Percentiles rank a stretch among this genome's conserved stretches.
Evolutionary conservation across 2,888 invertebrate species (phyloP).

Genomic region (Lasioglossum calceatum): DNA sequence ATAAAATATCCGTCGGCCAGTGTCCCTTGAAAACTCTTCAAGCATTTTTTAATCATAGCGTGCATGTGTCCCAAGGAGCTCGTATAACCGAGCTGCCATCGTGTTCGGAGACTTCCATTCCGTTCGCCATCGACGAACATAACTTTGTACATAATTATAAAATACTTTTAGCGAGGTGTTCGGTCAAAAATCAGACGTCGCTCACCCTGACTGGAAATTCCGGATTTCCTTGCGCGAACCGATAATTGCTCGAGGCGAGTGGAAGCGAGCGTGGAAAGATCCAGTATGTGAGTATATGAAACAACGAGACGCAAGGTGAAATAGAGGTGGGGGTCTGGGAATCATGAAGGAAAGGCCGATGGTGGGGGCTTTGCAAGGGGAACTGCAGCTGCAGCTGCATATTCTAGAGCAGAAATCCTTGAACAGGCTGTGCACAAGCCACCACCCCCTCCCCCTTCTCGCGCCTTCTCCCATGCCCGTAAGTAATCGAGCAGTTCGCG

Average conservation of each 20-base stretch:
- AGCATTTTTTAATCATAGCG: background rate
- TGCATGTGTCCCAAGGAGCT: background rate
- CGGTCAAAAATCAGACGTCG: constrained; percentile 56
- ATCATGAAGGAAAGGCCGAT: constrained; percentile 34
- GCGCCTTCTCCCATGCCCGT: constrained; percentile 16
- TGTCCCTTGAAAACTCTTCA: background rate
- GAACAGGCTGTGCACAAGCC: constrained; percentile 59
- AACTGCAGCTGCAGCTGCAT: constrained; percentile 67
- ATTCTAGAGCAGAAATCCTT: constrained; percentile 67
- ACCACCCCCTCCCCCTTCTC: constrained; percentile 19
- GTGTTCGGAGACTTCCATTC: background rate
- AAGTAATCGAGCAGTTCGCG: constrained; percentile 36
- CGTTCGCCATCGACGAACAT: constrained; percentile 6
- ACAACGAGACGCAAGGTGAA: constrained; percentile 58
- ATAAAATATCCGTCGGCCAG: background rate
- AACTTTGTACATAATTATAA: constrained; percentile 38
- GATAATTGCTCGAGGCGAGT: constrained; percentile 55
- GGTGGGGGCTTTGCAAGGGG: constrained; percentile 49
- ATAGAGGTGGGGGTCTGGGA: constrained; percentile 21
- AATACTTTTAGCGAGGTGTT: constrained; percentile 24
- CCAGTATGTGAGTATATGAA: constrained; percentile 49
- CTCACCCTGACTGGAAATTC: constrained; percentile 62
- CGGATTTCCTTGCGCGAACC: constrained; percentile 62
- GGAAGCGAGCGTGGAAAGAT: constrained; percentile 59
- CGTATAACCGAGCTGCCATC: background rate